A percentile compares a stretch with the other conserved stretches of the same genome.
phyloP scores from a whole-genome alignment of 1,140 invertebrate genomes.

The Cyclargus thomasi region DNA sequence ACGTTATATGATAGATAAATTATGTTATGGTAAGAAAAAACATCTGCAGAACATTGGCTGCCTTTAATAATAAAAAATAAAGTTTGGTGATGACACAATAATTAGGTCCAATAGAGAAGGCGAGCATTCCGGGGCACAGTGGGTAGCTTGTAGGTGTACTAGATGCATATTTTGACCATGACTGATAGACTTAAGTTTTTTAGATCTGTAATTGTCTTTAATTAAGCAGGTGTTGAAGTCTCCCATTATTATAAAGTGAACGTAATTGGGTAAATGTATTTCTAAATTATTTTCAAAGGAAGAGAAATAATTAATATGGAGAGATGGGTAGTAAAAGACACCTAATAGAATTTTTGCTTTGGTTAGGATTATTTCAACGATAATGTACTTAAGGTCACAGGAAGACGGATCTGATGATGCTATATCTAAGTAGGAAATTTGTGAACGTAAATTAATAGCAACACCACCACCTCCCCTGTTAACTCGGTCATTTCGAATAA shows the following conservation, averaged over 20 bases:
- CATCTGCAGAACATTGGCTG: neutral
- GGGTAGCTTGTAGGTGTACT: too few species aligned
- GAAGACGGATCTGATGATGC: too few species aligned
- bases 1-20: neutral
- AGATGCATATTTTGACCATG: too few species aligned
- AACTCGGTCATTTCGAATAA: too few species aligned
- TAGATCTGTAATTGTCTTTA: too few species aligned
- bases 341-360: constrained; percentile 16
- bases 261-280: neutral
- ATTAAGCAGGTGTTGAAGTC: neutral
- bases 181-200: too few species aligned
- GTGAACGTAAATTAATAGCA: too few species aligned
- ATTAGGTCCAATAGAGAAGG: neutral
- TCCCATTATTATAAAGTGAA: neutral
- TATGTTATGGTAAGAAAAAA: neutral
- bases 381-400: constrained; percentile 4
- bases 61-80: neutral
- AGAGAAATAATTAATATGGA: constrained; percentile 18
- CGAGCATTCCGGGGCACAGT: too few species aligned
- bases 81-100: neutral
- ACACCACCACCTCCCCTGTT: too few species aligned
- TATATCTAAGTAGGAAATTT: too few species aligned
- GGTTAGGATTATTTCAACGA: constrained; percentile 14
- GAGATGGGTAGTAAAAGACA: constrained; percentile 19
- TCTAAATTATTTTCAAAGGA: constrained; percentile 12